phyloP scores from a whole-genome alignment of 37 sponge, comb jelly and placozoan species.

The Diacarnus erythraeanus region DNA sequence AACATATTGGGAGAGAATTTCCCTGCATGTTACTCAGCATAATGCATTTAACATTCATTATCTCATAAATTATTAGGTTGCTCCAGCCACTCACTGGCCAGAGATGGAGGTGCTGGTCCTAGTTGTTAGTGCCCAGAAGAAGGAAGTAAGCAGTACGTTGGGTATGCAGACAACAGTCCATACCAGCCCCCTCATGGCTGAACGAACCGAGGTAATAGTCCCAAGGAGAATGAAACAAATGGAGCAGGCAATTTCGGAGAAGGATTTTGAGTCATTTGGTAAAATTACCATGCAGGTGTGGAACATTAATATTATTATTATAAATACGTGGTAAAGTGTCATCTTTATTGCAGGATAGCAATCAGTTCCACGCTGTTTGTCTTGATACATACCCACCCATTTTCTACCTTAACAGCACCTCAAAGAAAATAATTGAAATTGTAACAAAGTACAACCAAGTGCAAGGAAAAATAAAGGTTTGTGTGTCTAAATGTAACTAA shows the following conservation, averaged over 20 bases:
- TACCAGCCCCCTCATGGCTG: constrained; percentile 85
- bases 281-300: constrained; percentile 82
- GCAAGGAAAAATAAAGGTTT: constrained; percentile 54
- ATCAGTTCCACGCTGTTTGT: constrained; percentile 98
- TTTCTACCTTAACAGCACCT: constrained; percentile 88
- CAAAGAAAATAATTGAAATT: constrained; percentile 74
- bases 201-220: constrained; percentile 77
- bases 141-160: constrained; percentile 82
- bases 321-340: too few species aligned
- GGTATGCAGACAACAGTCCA: constrained; percentile 91
- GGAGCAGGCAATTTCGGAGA: constrained; percentile 77
- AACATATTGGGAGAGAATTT: too few species aligned
- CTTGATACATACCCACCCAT: constrained; percentile 97
- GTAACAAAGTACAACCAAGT: constrained; percentile 84
- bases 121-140: constrained; percentile 91
- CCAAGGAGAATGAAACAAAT: constrained; percentile 80
- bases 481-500: too few species aligned
- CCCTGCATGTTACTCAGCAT: too few species aligned
- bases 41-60: neutral
- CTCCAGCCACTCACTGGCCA: constrained; percentile 89
- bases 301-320: neutral
- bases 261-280: constrained; percentile 82
- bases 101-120: constrained; percentile 90
- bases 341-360: constrained; percentile 79
- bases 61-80: constrained; percentile 52